A percentile compares a stretch with the other conserved stretches of the same genome.
Evolutionary conservation across 2,797 vertebrate species (phyloP).

Genomic region (Poecilia velifera): DNA sequence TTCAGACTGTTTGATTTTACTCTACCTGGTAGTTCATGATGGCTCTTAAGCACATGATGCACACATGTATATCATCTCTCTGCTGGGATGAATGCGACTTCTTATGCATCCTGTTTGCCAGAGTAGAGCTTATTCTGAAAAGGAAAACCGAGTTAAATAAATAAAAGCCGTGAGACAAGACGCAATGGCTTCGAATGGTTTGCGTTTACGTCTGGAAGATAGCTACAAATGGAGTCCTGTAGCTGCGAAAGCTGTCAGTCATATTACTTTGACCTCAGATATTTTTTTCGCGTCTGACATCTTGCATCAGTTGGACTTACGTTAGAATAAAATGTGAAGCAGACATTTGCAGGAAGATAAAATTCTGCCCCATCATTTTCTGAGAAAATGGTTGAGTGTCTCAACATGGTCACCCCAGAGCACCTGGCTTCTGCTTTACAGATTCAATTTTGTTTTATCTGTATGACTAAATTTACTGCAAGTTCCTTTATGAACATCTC

Average conservation of each 20-base stretch:
- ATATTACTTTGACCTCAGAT: conserved; percentile 3
- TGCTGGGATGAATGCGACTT: conserved; percentile 84
- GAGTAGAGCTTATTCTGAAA: conserved; percentile 84
- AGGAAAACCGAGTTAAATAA: conserved; percentile 10
- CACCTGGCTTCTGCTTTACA: conserved; percentile 18
- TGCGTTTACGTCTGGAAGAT: neutral
- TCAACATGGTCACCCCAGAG: neutral
- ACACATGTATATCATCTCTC: conserved; percentile 95
- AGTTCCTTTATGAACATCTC: conserved; percentile 9
- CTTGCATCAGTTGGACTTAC: conserved; percentile 4
- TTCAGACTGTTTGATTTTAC: neutral
- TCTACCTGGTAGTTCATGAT: conserved; percentile 99
- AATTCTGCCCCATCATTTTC: neutral
- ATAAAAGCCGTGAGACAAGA: neutral
- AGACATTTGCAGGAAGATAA: neutral
- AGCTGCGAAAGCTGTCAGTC: neutral
- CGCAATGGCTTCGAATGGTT: neutral
- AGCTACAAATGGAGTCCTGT: neutral
- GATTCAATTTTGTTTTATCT: neutral
- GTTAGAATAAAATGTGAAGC: conserved; percentile 1
- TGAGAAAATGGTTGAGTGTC: neutral
- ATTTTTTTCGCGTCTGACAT: conserved; percentile 10
- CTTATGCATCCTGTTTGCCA: conserved; percentile 82
- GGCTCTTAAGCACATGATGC: conserved; percentile 97
- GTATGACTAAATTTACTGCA: neutral